Evolutionary conservation across 2,797 vertebrate genomes (phyloP).

Genomic region (Danio albolineatus): DNA sequence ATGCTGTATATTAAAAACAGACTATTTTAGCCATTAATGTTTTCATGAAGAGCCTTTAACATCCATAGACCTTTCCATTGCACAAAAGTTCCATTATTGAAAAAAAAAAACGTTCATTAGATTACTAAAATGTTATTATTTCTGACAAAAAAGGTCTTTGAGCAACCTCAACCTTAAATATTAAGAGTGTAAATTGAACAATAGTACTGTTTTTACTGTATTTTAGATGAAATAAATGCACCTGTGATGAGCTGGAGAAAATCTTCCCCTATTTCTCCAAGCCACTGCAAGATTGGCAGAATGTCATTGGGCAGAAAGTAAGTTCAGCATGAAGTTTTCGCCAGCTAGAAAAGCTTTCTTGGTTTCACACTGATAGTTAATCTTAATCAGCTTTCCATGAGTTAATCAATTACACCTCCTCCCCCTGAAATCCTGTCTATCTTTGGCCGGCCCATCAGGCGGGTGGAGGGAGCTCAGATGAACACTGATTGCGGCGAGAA

Average conservation of each 20-base stretch:
- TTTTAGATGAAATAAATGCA: neutral
- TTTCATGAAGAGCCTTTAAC: too few species aligned
- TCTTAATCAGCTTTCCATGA: constrained; percentile 58
- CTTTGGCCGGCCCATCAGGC: neutral
- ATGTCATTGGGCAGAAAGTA: neutral
- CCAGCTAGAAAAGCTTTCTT: constrained; percentile 14
- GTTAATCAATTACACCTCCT: constrained; percentile 53
- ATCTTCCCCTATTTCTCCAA: neutral
- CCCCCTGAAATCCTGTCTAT: constrained; percentile 5
- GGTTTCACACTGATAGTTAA: constrained; percentile 44
- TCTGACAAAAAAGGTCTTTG: too few species aligned
- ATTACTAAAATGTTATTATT: too few species aligned
- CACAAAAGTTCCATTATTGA: too few species aligned
- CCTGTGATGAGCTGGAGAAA: neutral
- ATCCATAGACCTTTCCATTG: too few species aligned
- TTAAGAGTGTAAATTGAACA: neutral
- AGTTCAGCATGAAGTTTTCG: constrained; percentile 27
- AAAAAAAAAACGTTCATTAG: too few species aligned
- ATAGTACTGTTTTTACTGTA: neutral
- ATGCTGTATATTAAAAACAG: too few species aligned
- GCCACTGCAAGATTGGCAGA: neutral
- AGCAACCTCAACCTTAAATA: too few species aligned
- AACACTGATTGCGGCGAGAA: constrained; percentile 40
- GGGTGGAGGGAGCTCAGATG: constrained; percentile 12
- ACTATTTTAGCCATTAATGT: too few species aligned